A percentile compares a stretch with the other conserved stretches of the same genome.
These are phyloP conservation scores for Dasypogon diadema DNA, from an alignment of 2,888 invertebrate species.

Conservation along the genomic window DNA sequence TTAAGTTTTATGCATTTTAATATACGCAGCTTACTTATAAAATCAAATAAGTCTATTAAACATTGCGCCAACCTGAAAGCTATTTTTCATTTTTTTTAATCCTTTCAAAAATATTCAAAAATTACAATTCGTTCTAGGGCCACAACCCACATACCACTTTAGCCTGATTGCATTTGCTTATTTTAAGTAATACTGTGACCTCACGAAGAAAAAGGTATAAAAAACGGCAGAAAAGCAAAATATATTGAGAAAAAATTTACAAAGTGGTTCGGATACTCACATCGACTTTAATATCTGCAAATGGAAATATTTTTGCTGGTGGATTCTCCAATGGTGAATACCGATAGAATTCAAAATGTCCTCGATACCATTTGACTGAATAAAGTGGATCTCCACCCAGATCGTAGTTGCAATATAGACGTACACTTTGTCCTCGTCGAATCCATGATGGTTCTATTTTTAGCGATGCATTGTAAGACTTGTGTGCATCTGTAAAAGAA, in stretches of 20 bases:
- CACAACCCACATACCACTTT: too few species aligned
- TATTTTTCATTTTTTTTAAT: too few species aligned
- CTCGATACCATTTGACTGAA: constrained; percentile 79
- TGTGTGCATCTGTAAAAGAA: constrained; percentile 69
- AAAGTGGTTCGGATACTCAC: constrained; percentile 69
- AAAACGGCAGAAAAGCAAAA: not conserved
- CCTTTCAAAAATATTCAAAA: too few species aligned
- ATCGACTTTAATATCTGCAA: constrained; percentile 76
- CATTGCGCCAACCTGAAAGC: too few species aligned
- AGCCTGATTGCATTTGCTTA: too few species aligned
- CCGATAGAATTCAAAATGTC: constrained; percentile 77
- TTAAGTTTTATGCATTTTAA: too few species aligned
- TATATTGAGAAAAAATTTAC: not conserved
- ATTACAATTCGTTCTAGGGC: too few species aligned
- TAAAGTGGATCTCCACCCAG: constrained; percentile 77
- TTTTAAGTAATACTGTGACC: too few species aligned
- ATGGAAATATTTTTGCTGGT: constrained; percentile 75
- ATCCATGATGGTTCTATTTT: constrained; percentile 75
- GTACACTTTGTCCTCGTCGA: constrained; percentile 73
- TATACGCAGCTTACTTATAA: too few species aligned
- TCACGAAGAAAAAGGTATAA: too few species aligned
- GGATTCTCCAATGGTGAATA: constrained; percentile 76
- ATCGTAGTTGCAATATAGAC: constrained; percentile 74
- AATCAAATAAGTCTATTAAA: too few species aligned
- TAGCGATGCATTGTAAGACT: constrained; percentile 69